Evolutionary conservation across 2,797 vertebrate genomes (phyloP), one percentile per base, ranked within the genome.

Genomic region (Cyprinella venusta): DNA sequence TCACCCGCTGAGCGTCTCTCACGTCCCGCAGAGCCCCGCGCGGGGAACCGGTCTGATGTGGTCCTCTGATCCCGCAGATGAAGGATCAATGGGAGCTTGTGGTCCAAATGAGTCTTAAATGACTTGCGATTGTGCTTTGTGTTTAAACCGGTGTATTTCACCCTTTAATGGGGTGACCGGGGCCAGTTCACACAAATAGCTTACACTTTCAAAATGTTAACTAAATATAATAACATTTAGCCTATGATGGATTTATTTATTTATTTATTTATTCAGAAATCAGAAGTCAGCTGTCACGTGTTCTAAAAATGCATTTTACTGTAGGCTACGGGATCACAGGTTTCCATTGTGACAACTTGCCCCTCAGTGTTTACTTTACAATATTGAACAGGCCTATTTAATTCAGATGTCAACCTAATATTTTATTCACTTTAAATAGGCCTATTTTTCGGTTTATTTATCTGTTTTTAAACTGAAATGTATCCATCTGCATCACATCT

Each of bases 1-100:
- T 45, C 24, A 16, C 74, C 65, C 50, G 64, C 64, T 13, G 65
- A 56, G 78, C 33, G 50, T n/a, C 40, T 40, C 36, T 52, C 81
- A 83, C 88, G 89, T 90, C 91, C 90, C 92, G 90, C 65, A 84
- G 87, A 67, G 71, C 36, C 71, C 64, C 38, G 63, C 9, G 81
- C 75, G 61, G 87, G 77, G 40, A 2, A 56, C 5, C 21, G 5
- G 33, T 19, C 19, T 50, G n/a, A 65, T 78, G 42, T 91, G 92
- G 90, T 91, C 74, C 76, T 30, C 75, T 48, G 38, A 63, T 63
- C 75, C 38, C n/a, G n/a, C n/a, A 45, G 59, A 63, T 19, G 75
- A 76, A 30, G 74, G 54, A 76, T 42, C 40, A 42, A 56, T 30
- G 24, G 38, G 2, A 45, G 40, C 40, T 21, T 45, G 75, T 45